Evolutionary conservation across 2,113 vertebrate species (phyloP), one percentile per base, ranked within the genome.

Genomic region (Mixornis gularis): DNA sequence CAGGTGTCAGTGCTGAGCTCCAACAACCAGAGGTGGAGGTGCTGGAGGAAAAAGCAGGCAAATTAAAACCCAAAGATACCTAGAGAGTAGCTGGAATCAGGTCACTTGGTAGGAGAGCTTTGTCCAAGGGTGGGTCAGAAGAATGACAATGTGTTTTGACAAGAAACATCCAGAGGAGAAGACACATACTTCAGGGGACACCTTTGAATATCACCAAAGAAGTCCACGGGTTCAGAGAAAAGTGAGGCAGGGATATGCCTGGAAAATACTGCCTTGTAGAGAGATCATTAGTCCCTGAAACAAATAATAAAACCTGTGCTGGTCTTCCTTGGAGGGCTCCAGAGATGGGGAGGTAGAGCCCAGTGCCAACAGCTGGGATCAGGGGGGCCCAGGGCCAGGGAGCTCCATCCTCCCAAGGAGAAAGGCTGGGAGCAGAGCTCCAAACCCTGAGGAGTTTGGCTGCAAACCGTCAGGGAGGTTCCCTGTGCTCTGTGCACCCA

Each of bases 371-470:
- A 66, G 78, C 78, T 24, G 78, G 24, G 59, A 17, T 43, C 32
- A 73, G 65, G 32, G 1, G 2, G 40, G 38, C 53, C 5, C 1
- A 3, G 13, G 21, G 34, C 40, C 36, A n/a, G 13, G 77, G 21
- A 49, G 41, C 34, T 82, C 24, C 4, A 0, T 24, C 14, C 14
- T 65, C 8, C 34, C 43, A 5, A 32, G 36, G 22, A 38, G 25
- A 46, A 66, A 44, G 68, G 41, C 63, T 66, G 80, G 72, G 29
- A 73, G 60, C 78, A 91, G 48, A 63, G 34, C 22, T 19, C 68
- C 19, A 40, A 36, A 34, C 17, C 44, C 1, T 0, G 2, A 4
- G 43, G n/a, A 16, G 9, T 10, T 34, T 55, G 3, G 3, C 56
- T 30, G 10, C 30, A 30, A 26, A 10, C n/a, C 49, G 21, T 1